Evolutionary conservation across 37 sponge, comb jelly and placozoan genomes (phyloP).

Genomic region (Aplysina aerophoba): DNA sequence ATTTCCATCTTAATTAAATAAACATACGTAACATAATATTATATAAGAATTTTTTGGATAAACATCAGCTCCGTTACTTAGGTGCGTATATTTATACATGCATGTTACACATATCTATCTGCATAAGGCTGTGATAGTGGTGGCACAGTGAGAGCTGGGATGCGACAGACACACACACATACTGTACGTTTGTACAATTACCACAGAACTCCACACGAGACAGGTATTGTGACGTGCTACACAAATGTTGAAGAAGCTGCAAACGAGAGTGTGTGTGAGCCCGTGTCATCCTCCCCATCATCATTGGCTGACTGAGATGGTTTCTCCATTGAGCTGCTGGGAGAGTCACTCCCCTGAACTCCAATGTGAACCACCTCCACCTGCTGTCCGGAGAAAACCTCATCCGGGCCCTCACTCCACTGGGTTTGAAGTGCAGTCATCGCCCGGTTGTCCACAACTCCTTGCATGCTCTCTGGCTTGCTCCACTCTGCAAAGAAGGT

Average conservation of each 20-base stretch:
- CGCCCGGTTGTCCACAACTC: too few species aligned
- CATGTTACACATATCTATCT: too few species aligned
- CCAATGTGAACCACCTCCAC: not conserved
- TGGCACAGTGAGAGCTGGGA: too few species aligned
- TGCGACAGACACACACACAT: too few species aligned
- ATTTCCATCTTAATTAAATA: too few species aligned
- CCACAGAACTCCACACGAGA: not conserved
- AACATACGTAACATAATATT: too few species aligned
- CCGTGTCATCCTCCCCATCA: not conserved
- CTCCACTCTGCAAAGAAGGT: not conserved
- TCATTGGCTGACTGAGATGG: not conserved
- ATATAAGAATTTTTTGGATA: too few species aligned
- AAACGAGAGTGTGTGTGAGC: not conserved
- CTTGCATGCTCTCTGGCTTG: not conserved
- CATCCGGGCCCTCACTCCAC: not conserved
- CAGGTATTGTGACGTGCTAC: not conserved
- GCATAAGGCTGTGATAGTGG: too few species aligned
- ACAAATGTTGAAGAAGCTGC: slow-evolving; percentile 27
- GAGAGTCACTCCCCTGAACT: not conserved
- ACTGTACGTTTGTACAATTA: too few species aligned
- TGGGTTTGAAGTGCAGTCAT: not conserved
- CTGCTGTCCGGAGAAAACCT: not conserved
- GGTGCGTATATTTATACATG: too few species aligned
- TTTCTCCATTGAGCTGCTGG: not conserved
- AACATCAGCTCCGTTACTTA: too few species aligned